Base-by-base conservation (phyloP, 2,888 invertebrate genomes). In the Hanleya hanleyi region DNA sequence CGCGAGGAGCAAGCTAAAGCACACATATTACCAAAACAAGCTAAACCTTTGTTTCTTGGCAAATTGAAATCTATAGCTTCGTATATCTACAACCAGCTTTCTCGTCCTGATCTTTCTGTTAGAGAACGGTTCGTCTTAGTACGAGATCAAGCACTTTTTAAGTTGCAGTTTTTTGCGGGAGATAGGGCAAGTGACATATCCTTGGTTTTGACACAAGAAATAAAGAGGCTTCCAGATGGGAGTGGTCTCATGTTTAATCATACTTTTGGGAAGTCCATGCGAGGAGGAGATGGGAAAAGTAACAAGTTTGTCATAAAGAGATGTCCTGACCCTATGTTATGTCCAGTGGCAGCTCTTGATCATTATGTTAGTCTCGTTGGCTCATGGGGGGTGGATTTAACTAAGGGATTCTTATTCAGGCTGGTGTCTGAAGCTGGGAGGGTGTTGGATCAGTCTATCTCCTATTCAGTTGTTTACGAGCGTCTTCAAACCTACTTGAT, bases 201-300 rank as follows among this genome's bases (percentile, higher is more conserved):
- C 18, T 32, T 35, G 18, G 18, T 50, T 35, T 49, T 49, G 26
- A 35, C 68, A 38, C 68, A 68, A 33, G 68, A 68, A 33, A 29
- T 68, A 15, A 47, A 29, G 7, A 38, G 35, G 18, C 6, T 68
- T 32, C 49, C 49, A 12, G 68, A 68, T 68, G 68, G 50, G 18
- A 35, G 9, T 35, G 68, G 68, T 51, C 36, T 68, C 22, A 18
- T 50, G 18, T 49, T 68, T 35, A 36, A n/a, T 12, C 68, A 51
- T 50, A 33, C 50, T n/a, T 68, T 49, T 51, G 68, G 68, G n/a
- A 68, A 68, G 26, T 22, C 68, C 9, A 29, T 68, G 26, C 41
- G 68, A 29, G 26, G 57, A 4, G 57, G 57, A 9, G 32, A 32
- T 4, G 29, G 35, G 36, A 68, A 6, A 37, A 18, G 32, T 15